phyloP scores from a whole-genome alignment of 2,797 vertebrate genomes.

The Pygocentrus nattereri region DNA sequence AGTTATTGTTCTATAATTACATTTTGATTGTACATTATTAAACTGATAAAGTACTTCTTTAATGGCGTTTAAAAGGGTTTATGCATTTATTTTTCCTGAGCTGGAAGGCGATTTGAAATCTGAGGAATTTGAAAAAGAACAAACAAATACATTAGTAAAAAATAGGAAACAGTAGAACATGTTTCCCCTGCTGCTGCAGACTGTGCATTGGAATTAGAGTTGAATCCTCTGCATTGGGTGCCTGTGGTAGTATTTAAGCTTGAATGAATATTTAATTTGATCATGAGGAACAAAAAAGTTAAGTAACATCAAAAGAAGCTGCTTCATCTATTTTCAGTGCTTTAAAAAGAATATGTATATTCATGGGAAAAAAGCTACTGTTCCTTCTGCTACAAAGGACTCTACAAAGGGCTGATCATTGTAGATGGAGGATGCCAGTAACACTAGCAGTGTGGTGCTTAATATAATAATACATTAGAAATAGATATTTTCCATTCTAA shows the following conservation, averaged over 20 bases:
- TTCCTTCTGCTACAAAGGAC: neutral
- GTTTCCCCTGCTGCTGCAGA: neutral
- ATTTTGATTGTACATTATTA: neutral
- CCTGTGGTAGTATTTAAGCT: constrained; percentile 1
- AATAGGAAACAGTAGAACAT: neutral
- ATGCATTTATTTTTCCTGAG: neutral
- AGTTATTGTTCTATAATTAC: neutral
- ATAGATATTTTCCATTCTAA: neutral
- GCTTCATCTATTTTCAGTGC: neutral
- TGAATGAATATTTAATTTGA: neutral
- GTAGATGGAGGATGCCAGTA: neutral
- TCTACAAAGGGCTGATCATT: neutral
- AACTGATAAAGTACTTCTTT: neutral
- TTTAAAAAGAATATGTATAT: neutral
- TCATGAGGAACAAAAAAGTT: constrained; percentile 9
- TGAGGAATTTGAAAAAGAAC: neutral
- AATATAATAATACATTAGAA: neutral
- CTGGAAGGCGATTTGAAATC: neutral
- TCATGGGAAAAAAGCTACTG: neutral
- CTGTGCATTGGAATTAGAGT: too few relatives aligned
- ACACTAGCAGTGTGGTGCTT: neutral
- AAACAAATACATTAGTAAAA: neutral
- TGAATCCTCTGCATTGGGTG: neutral
- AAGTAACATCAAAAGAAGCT: neutral
- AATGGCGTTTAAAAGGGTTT: neutral